A percentile compares a stretch with the other conserved stretches of the same genome.
phyloP scores from a whole-genome alignment of 1,140 invertebrate species.

The Dendroctonus valens region DNA sequence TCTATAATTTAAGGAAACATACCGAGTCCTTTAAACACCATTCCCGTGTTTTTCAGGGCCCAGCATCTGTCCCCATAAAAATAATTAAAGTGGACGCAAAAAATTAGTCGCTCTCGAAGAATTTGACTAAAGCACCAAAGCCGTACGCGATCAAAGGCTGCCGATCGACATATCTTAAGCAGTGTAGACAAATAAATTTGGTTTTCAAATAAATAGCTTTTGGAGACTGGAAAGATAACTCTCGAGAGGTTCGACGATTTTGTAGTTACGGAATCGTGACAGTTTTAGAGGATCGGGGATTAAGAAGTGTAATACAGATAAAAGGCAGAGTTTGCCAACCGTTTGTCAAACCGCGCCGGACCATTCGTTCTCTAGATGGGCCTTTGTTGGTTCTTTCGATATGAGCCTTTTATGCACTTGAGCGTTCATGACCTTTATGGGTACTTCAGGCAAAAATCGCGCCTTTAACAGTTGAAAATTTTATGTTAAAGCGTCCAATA shows the following conservation, averaged over 20 bases:
- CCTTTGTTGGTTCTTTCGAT: too few relatives aligned
- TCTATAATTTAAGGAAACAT: too few relatives aligned
- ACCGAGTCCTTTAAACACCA: too few relatives aligned
- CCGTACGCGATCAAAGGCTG: not conserved
- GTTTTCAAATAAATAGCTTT: conserved; percentile 5
- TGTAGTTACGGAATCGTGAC: conserved; percentile 8
- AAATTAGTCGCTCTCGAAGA: conserved; percentile 11
- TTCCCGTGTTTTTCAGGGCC: too few relatives aligned
- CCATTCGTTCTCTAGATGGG: too few relatives aligned
- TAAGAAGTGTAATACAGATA: conserved; percentile 8
- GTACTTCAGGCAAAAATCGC: too few relatives aligned
- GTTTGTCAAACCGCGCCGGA: too few relatives aligned
- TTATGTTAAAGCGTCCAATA: too few relatives aligned
- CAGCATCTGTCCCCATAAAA: conserved; percentile 7
- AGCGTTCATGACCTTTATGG: too few relatives aligned
- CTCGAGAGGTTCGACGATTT: conserved; percentile 1
- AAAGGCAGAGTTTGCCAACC: not conserved
- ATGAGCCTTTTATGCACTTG: too few relatives aligned
- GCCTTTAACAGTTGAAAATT: too few relatives aligned
- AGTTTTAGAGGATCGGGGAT: conserved; percentile 7
- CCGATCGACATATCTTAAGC: conserved; percentile 3
- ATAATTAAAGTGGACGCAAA: conserved; percentile 10
- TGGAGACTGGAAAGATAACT: conserved; percentile 2
- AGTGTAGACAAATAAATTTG: conserved; percentile 17
- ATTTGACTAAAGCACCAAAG: conserved; percentile 8